Percentiles rank a stretch among this genome's conserved stretches.
phyloP scores from a whole-genome alignment of 2,113 vertebrate genomes.

The Sigmodon hispidus region DNA sequence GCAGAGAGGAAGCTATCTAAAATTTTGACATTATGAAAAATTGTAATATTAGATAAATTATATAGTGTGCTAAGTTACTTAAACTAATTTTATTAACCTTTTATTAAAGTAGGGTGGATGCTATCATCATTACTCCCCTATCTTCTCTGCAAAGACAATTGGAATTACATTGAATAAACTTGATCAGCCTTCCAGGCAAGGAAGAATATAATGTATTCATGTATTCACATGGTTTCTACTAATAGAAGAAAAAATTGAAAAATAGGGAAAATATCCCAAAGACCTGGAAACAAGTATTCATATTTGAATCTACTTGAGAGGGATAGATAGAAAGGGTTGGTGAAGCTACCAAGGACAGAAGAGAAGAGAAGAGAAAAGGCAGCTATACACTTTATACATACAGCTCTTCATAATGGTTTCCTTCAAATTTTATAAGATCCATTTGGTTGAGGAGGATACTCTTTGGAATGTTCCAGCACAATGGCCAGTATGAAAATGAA shows the following conservation, averaged over 20 bases:
- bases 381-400: neutral
- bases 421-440: conserved; percentile 34
- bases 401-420: neutral
- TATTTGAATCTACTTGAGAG: neutral
- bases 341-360: neutral
- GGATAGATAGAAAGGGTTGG: neutral
- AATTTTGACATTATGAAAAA: neutral
- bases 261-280: neutral
- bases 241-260: neutral
- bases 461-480: too few relatives aligned
- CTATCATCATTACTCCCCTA: neutral
- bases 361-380: neutral
- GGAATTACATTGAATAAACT: neutral
- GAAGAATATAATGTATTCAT: too few relatives aligned
- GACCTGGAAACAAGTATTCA: neutral
- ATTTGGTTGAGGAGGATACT: too few relatives aligned
- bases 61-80: neutral
- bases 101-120: neutral
- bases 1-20: neutral
- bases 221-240: neutral
- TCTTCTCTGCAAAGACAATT: neutral
- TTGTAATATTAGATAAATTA: neutral
- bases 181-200: neutral
- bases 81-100: neutral
- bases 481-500: too few relatives aligned